phyloP scores from a whole-genome alignment of 2,113 vertebrate species.

The Holacanthus passer region DNA sequence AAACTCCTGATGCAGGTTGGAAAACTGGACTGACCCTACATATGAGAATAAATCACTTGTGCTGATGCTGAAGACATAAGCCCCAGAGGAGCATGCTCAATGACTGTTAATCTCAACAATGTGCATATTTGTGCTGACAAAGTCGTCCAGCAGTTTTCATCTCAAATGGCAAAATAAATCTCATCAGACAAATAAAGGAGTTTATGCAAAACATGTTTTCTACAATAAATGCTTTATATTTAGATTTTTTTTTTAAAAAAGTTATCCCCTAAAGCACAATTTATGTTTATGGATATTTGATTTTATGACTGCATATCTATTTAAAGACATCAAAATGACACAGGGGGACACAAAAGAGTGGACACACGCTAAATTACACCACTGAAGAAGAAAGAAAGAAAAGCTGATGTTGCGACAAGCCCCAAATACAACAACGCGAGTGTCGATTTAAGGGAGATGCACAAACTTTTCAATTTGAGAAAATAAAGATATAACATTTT shows the following conservation, averaged over 20 bases:
- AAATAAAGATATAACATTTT: not conserved
- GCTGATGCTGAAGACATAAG: conserved; percentile 50
- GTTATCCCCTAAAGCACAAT: not conserved
- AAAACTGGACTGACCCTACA: conserved; percentile 30
- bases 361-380: not conserved
- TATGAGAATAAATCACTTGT: conserved; percentile 48
- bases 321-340: not conserved
- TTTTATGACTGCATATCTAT: not conserved
- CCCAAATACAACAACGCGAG: not conserved
- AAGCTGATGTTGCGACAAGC: not conserved
- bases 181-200: conserved; percentile 17
- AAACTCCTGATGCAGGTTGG: conserved; percentile 39
- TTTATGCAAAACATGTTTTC: conserved; percentile 3
- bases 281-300: not conserved
- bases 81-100: conserved; percentile 54
- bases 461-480: not conserved
- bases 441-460: not conserved
- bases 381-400: conserved; percentile 3
- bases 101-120: conserved; percentile 55
- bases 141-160: conserved; percentile 34
- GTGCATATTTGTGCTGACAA: conserved; percentile 56
- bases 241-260: not conserved
- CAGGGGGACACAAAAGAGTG: not conserved
- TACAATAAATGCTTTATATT: not conserved
- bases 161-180: conserved; percentile 13